A percentile compares a stretch with the other conserved stretches of the same genome.
Conservation (phyloP, 2,888 invertebrate genomes). For the Oscheius sp. region DNA sequence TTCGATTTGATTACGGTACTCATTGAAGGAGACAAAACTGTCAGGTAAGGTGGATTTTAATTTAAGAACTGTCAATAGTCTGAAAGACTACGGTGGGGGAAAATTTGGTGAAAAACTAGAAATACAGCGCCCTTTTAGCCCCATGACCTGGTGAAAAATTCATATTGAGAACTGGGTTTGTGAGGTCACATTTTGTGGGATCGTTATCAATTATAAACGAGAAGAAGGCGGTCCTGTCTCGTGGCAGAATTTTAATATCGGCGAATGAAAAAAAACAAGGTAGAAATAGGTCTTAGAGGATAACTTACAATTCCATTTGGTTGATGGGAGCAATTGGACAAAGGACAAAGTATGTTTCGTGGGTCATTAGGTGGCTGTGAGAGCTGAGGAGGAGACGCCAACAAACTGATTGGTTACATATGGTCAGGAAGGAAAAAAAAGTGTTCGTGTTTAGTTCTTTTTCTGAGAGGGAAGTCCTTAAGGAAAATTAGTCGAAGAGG, state of each 20-base stretch:
- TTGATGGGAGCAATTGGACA: too few species aligned
- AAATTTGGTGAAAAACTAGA: too few species aligned
- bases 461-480: too few species aligned
- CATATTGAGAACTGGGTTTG: not conserved
- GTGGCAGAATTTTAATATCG: not conserved
- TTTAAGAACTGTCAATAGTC: not conserved
- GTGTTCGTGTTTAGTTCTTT: too few species aligned
- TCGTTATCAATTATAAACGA: not conserved
- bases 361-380: too few species aligned
- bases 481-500: too few species aligned
- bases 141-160: too few species aligned
- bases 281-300: not conserved
- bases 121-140: too few species aligned
- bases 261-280: not conserved
- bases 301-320: too few species aligned
- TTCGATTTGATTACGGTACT: conserved; percentile 38
- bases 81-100: not conserved
- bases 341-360: too few species aligned
- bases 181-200: not conserved
- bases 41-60: conserved; percentile 41
- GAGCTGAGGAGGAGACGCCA: too few species aligned
- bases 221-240: not conserved
- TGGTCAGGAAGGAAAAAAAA: not conserved
- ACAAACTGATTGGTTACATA: not conserved
- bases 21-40: conserved; percentile 47